These are phyloP conservation scores for Trogon surrucura DNA, from an alignment of 2,113 vertebrate species.

Conservation along the genomic window DNA sequence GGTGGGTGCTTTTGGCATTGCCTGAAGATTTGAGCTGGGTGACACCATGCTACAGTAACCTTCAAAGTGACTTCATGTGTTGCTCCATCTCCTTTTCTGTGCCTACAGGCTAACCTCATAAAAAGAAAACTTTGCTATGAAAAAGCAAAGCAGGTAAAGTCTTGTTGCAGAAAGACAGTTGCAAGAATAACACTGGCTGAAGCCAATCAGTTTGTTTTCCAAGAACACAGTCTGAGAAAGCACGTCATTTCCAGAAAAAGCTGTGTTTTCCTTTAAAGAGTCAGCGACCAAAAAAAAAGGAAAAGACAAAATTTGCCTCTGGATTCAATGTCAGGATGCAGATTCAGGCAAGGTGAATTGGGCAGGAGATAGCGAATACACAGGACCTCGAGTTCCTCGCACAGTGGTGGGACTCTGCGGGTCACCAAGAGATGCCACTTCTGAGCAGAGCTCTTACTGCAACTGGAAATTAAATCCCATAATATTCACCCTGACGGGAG, in stretches of 20 bases:
- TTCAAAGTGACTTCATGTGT: not conserved
- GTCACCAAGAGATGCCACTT: not conserved
- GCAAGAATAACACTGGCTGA: not conserved
- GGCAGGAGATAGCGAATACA: not conserved
- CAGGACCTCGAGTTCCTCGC: not conserved
- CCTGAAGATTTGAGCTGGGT: not conserved
- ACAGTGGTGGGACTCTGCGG: not conserved
- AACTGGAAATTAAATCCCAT: not conserved
- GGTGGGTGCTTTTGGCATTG: not conserved
- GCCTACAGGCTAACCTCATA: not conserved
- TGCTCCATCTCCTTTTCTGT: not conserved
- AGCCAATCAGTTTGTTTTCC: not conserved
- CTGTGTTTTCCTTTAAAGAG: not conserved
- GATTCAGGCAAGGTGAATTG: not conserved
- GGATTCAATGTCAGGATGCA: not conserved
- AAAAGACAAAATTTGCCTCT: not conserved
- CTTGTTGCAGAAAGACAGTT: not conserved
- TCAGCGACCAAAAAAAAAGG: not conserved
- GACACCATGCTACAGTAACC: not conserved
- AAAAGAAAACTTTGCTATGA: not conserved
- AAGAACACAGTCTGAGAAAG: not conserved
- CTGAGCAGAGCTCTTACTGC: not conserved
- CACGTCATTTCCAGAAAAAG: not conserved
- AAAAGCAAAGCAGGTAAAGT: not conserved
- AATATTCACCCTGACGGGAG: fast-evolving